Base-by-base conservation (phyloP, 2,113 vertebrate species). In the Amblyopsis rosae region DNA sequence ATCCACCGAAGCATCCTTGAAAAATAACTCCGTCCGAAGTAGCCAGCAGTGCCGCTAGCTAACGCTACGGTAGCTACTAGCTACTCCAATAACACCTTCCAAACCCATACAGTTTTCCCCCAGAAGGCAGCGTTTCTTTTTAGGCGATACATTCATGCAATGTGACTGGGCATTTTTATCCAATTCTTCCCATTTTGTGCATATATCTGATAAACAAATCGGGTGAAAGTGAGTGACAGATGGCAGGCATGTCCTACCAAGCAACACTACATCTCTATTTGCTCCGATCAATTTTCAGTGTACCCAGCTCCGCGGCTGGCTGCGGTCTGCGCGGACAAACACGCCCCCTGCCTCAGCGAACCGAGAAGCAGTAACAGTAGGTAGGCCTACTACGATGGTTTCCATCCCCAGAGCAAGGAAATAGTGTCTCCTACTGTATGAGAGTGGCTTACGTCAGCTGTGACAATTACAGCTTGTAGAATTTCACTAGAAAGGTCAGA, bases 1-100 rank as follows among this genome's bases (percentile, higher is more conserved):
- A 96, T 92, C 97, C 97, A 98, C 82, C 96, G 96, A 82, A 95
- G 92, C 95, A 98, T 97, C 91, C 93, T 94, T 56, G 59, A 56
- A 55, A 71, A 73, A 69, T 49, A 45, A 41, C 50, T 58, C 65
- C 49, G 75, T 46, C 65, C 59, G 3, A 80, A 82, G 78, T 71
- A 76, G 83, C 80, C 85, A 69, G 81, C 82, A 58, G 78, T 61
- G 85, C 46, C 72, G 86, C 86, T 92, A 88, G 89, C 88, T 35
- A 32, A 70, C 58, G 85, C 87, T 90, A 26, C 26, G 26, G 26
- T 26, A 91, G 90, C 90, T 80, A 83, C 87, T 65, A 90, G 89
- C 87, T 87, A 82, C 83, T 90, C 82, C 82, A 53, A 70, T 66
- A 72, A 84, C 82, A 86, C 64, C 75, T 80, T 77, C 72, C 80